These are phyloP conservation scores for Cacajao melanocephalus DNA, from an alignment of 2,797 vertebrate species.

Conservation along the genomic window DNA sequence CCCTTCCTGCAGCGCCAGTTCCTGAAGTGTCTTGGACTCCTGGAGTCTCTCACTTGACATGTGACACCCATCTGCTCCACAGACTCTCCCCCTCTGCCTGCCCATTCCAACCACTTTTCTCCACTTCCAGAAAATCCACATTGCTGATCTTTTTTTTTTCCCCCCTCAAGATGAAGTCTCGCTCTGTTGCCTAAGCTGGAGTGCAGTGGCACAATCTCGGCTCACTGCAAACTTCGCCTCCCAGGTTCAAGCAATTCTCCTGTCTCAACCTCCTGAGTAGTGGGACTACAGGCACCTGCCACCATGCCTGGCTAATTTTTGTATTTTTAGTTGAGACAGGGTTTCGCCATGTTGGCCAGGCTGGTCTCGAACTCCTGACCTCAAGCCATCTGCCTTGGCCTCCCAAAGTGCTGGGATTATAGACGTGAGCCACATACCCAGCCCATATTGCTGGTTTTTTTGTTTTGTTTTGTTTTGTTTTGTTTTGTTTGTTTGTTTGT, in stretches of 20 bases:
- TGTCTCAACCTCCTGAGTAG: background rate
- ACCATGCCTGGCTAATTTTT: background rate
- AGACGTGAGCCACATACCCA: no score
- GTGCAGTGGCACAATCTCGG: no score
- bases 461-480: background rate
- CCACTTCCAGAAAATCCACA: background rate
- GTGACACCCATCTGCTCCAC: background rate
- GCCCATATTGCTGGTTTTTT: no score
- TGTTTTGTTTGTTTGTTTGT: background rate
- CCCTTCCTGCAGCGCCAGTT: background rate
- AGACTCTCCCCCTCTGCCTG: background rate
- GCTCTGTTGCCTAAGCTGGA: background rate
- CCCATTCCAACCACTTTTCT: background rate
- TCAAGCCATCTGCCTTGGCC: no score
- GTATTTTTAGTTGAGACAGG: no score
- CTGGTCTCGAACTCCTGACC: no score
- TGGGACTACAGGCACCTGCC: background rate
- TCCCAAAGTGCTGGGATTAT: no score
- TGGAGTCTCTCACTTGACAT: accelerated
- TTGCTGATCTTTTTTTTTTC: background rate
- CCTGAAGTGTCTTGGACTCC: background rate
- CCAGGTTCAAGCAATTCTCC: background rate
- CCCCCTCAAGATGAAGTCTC: background rate
- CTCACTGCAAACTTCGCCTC: background rate
- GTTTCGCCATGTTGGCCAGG: no score